phyloP scores from a whole-genome alignment of 2,797 vertebrate genomes.

The Macropus fuliginosus region DNA sequence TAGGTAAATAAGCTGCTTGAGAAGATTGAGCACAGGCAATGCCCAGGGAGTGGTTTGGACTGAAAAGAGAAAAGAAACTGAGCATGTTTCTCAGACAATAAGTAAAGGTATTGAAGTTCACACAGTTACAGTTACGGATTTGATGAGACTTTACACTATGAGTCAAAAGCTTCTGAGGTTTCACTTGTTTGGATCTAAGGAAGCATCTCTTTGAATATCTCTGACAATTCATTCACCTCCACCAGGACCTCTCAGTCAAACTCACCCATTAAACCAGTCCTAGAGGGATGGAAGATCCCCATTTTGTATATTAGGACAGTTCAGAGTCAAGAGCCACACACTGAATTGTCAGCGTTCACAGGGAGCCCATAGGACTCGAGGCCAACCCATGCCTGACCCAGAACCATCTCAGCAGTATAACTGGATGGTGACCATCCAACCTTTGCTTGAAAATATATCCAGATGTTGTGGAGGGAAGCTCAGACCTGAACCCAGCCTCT shows the following conservation, averaged over 20 bases:
- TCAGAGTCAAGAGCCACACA: neutral
- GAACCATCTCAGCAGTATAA: neutral
- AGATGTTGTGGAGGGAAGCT: neutral
- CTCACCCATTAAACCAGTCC: neutral
- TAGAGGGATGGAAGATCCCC: conserved; percentile 42
- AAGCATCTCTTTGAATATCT: neutral
- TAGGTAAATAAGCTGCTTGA: conserved; percentile 75
- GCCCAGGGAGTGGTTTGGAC: conserved; percentile 70
- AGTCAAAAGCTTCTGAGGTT: conserved; percentile 62
- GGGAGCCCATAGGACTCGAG: neutral
- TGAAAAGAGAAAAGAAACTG: conserved; percentile 56
- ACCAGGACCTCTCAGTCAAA: neutral
- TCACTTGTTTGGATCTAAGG: neutral
- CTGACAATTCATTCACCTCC: neutral
- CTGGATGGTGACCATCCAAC: neutral
- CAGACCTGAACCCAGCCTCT: neutral
- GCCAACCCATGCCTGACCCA: neutral
- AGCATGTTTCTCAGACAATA: conserved; percentile 68
- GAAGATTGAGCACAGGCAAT: conserved; percentile 74
- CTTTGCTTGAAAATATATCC: neutral
- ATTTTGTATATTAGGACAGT: conserved; percentile 26
- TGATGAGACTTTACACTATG: conserved; percentile 59
- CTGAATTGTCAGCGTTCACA: too few species aligned
- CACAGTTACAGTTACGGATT: conserved; percentile 62
- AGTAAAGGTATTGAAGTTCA: conserved; percentile 64